Evolutionary conservation across 2,888 invertebrate species (phyloP), one percentile per base, ranked within the genome.

Genomic region (Acleris literana): DNA sequence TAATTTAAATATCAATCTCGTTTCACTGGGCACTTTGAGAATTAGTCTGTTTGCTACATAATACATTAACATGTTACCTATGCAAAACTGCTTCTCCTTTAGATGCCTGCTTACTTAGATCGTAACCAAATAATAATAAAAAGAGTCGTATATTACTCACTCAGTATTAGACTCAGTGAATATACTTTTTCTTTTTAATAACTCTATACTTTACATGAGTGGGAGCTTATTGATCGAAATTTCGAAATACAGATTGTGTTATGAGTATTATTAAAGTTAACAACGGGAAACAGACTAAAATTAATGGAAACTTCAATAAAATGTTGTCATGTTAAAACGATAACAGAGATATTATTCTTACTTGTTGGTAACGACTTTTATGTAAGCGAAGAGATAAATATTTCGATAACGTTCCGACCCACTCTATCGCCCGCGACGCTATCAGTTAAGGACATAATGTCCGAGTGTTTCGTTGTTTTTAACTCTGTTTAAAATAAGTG

Each of bases 1-100:
- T 76, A 76, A 76, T 72, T 70, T 73, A 75, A 76, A 76, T 76
- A 75, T 76, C 74, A 70, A 75, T 73, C 74, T 68, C 72, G 64
- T 63, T 70, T 65, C 63, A 44, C 62, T 56, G 64, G 69, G 71
- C 72, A 69, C 69, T 74, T 71, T 69, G 71, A 74, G 70, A 70
- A 78, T 79, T 79, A 48, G 49, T 43, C 49, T 49, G 17, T 39
- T 17, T 6, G 16, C 49, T 18, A 18, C 17, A 3, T n/a, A 3
- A 6, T 2, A 20, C 20, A 6, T 18, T 11, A 11, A 9, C 13
- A 13, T 22, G 29, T 52, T 22, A 52, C 52, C 20, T 25, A 48
- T 7, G 9, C 33, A 33, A 33, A 33, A 33, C 9, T 33, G 33
- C 2, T 33, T 33, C 9, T 33, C 2, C 33, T 11, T 33, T 33